Evolutionary conservation across 2,888 invertebrate species (phyloP).

Genomic region (Pristionchus mayeri): DNA sequence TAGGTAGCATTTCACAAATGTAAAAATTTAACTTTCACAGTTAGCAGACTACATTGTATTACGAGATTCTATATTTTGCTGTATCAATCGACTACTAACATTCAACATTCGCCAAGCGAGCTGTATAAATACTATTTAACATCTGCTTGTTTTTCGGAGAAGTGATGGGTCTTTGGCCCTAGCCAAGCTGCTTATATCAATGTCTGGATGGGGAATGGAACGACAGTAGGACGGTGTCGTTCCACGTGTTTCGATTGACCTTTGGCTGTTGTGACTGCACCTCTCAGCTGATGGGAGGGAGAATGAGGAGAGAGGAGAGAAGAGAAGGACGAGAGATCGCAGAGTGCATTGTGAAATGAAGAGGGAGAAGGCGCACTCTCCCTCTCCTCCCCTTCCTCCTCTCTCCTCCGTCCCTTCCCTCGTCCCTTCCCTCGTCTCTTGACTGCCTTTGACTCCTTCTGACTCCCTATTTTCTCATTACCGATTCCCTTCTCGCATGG

Average conservation of each 20-base stretch:
- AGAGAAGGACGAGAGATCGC: neutral
- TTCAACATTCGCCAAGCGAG: neutral
- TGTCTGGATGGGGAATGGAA: neutral
- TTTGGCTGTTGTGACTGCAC: neutral
- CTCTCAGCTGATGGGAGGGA: neutral
- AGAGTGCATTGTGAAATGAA: conserved; percentile 40
- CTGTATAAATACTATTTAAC: neutral
- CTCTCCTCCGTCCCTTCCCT: neutral
- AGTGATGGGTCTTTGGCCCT: neutral
- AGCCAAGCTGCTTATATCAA: neutral
- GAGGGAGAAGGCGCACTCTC: neutral
- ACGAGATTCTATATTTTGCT: neutral
- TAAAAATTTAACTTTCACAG: neutral
- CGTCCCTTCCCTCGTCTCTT: neutral
- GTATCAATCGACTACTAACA: neutral
- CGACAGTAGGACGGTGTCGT: too few relatives aligned
- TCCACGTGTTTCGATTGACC: conserved; percentile 6
- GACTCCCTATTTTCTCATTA: conserved; percentile 33
- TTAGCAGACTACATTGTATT: neutral
- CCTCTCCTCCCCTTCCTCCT: neutral
- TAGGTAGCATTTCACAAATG: neutral
- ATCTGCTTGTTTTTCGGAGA: neutral
- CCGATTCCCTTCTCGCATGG: neutral
- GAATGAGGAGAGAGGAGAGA: neutral
- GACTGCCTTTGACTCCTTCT: neutral